phyloP scores from a whole-genome alignment of 2,113 vertebrate genomes.

The Arenaria interpres region DNA sequence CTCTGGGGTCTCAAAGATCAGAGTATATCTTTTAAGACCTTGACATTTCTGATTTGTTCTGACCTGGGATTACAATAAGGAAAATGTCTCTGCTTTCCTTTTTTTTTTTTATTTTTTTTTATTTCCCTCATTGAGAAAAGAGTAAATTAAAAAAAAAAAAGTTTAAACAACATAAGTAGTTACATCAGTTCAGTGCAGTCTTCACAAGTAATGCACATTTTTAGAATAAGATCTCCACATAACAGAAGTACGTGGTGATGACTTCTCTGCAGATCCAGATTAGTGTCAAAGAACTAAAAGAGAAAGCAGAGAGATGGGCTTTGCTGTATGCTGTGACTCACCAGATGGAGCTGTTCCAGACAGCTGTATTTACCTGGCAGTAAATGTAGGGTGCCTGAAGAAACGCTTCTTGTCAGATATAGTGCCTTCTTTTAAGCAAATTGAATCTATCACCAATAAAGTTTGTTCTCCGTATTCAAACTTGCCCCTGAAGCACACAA shows the following conservation, averaged over 20 bases:
- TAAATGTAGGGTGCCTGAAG: not conserved
- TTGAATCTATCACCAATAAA: not conserved
- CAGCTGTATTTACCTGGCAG: not conserved
- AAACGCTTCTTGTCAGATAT: not conserved
- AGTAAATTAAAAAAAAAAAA: not conserved
- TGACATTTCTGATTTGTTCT: not conserved
- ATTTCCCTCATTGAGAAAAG: not conserved
- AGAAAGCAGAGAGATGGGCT: not conserved
- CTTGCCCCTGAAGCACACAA: not conserved
- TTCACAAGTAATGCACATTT: not conserved
- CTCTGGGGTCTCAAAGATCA: not conserved
- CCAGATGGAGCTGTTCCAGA: slow-evolving; percentile 11
- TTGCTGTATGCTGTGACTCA: not conserved
- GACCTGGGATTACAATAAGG: not conserved
- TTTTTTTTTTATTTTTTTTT: not conserved
- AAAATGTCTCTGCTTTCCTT: not conserved
- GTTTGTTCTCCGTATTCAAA: not conserved
- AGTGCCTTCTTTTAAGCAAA: not conserved
- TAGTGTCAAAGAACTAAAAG: not conserved
- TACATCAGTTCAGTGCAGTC: not conserved
- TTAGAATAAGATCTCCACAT: not conserved
- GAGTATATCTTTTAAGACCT: slow-evolving; percentile 2
- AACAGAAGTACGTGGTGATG: not conserved
- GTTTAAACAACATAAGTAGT: not conserved
- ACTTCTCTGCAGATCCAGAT: not conserved